Evolutionary conservation across 2,888 invertebrate genomes (phyloP), one percentile per base, ranked within the genome.

Genomic region (Cheilosia vulpina): DNA sequence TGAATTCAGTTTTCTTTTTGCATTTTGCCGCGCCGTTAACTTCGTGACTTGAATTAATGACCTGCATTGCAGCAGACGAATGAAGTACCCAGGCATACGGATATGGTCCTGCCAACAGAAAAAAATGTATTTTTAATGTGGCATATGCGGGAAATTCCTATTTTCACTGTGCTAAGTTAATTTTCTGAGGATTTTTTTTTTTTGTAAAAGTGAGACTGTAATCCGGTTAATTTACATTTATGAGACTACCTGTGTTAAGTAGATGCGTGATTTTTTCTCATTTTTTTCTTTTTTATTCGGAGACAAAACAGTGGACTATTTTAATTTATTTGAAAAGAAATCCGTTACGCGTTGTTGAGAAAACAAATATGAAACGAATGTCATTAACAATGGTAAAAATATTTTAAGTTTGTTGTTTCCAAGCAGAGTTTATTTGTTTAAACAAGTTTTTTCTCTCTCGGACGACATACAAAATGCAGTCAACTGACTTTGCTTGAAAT

Each of bases 1-100:
- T 31, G 34, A 65, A 43, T 19, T 60, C 19, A 63, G 38, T 47
- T 47, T 53, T 34, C 13, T 24, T 47, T 47, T 27, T 47, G 9
- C 24, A 15, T 19, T 43, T 31, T 55, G 55, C 52, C 52, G 53
- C 66, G 52, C 75, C 55, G 53, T 80, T 50, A 68, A 68, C 80
- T 80, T 68, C 66, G 58, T 55, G 80, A 80, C 66, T 80, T 66
- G 62, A 75, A 80, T 75, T 75, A 80, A 80, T 75, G 75, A 68
- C 68, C 75, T 75, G 75, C 80, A 80, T 43, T 80, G 80, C 80
- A 68, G 80, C 43, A 66, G 75, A 55, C n/a, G 53, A 45, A 45
- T 31, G 45, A 31, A 27, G 4, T 47, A 52, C 7, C 27, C 11
- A 31, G 6, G 43, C 15, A 57, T 60, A 71, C 7, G 60, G 34